Percentiles rank a stretch among this genome's conserved stretches.
Evolutionary conservation across 2,113 vertebrate genomes (phyloP).

Genomic region (Pithys albifrons): DNA sequence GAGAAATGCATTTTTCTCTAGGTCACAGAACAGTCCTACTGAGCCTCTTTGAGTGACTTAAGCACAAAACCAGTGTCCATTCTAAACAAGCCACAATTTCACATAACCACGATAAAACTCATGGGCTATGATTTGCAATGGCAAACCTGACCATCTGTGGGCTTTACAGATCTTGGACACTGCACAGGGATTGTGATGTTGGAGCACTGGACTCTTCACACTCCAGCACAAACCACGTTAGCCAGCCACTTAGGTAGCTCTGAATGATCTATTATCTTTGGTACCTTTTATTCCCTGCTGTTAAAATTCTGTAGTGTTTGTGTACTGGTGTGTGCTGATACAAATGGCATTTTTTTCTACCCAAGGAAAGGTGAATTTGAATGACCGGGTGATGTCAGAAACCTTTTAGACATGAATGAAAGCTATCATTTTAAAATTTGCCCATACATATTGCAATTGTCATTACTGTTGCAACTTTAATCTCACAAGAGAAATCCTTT

Average conservation of each 20-base stretch:
- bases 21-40: background rate
- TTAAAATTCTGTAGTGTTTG: background rate
- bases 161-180: background rate
- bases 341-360: background rate
- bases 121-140: background rate
- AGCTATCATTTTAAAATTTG: background rate
- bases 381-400: background rate
- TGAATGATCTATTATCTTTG: background rate
- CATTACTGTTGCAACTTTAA: background rate
- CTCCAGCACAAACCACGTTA: background rate
- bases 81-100: background rate
- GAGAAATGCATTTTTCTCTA: background rate
- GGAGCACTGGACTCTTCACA: background rate
- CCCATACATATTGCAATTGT: background rate
- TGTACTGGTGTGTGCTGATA: background rate
- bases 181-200: background rate
- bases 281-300: background rate
- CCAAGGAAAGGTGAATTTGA: background rate
- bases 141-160: slow-evolving; percentile 8
- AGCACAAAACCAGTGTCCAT: background rate
- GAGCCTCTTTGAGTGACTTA: background rate
- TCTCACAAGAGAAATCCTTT: background rate
- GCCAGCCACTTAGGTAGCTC: background rate
- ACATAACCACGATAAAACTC: background rate
- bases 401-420: background rate